These are phyloP conservation scores for rat (Rattus norvegicus) DNA, from an alignment of 2,113 vertebrate species.

Conservation along the genomic window DNA sequence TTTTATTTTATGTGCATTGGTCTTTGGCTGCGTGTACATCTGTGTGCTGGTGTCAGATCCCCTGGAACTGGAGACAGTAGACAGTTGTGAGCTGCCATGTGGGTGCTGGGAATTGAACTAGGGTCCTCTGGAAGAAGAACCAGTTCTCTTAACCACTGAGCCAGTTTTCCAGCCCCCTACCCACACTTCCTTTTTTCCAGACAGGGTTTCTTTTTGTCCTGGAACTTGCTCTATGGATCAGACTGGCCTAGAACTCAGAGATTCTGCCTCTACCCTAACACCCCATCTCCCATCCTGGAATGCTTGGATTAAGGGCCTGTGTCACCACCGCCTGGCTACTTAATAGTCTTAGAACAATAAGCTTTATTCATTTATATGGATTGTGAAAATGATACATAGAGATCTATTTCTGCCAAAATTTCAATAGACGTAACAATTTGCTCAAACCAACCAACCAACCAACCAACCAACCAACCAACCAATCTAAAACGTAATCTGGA, in stretches of 20 bases:
- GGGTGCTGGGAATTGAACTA: not conserved
- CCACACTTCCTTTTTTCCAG: not conserved
- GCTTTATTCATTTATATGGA: slow-evolving; percentile 34
- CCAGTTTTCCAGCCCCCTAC: not conserved
- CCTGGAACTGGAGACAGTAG: not conserved
- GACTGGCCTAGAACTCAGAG: not conserved
- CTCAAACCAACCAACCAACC: not conserved
- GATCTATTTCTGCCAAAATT: slow-evolving; percentile 51
- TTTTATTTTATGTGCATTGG: not conserved
- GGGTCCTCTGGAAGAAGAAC: not conserved
- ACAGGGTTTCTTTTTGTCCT: not conserved
- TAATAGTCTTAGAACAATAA: slow-evolving; percentile 11
- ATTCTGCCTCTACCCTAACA: not conserved
- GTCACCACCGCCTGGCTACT: not conserved
- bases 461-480: not conserved
- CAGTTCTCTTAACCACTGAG: not conserved
- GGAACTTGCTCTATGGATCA: not conserved
- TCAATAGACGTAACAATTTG: not conserved
- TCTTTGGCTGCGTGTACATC: not conserved
- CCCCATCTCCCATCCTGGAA: not conserved
- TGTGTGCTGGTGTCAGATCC: not conserved
- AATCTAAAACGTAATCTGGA: not conserved
- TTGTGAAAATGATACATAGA: not conserved
- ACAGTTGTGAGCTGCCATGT: not conserved
- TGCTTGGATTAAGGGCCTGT: not conserved